Evolutionary conservation across 2,888 invertebrate species (phyloP).

Genomic region (Macrophya annulata): DNA sequence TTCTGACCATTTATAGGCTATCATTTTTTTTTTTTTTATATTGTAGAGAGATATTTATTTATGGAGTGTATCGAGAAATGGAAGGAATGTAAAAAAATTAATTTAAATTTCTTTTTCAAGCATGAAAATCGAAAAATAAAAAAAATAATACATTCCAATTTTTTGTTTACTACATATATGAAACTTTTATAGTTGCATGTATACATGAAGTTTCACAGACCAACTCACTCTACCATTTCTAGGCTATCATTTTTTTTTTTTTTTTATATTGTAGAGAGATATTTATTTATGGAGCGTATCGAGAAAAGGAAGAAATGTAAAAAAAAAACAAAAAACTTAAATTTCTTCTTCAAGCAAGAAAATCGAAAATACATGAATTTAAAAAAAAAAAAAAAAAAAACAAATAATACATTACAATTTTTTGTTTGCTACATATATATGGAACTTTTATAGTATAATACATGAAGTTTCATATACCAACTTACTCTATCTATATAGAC

Average conservation of each 20-base stretch:
- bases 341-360: background rate
- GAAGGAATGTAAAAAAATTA: background rate
- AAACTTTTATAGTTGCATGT: background rate
- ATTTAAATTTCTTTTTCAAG: background rate
- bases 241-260: background rate
- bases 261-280: background rate
- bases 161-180: background rate
- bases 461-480: background rate
- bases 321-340: no score
- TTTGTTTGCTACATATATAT: background rate
- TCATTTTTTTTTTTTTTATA: background rate
- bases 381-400: background rate
- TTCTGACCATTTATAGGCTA: slow-evolving; percentile 1
- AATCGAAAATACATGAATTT: no score
- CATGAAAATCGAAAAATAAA: background rate
- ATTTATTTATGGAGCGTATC: background rate
- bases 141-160: background rate
- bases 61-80: background rate
- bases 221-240: background rate
- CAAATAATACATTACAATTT: background rate
- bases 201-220: background rate
- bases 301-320: background rate
- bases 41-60: background rate
- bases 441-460: background rate
- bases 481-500: background rate